Evolutionary conservation across 2,113 vertebrate species (phyloP).

Genomic region (Heterocephalus glaber): DNA sequence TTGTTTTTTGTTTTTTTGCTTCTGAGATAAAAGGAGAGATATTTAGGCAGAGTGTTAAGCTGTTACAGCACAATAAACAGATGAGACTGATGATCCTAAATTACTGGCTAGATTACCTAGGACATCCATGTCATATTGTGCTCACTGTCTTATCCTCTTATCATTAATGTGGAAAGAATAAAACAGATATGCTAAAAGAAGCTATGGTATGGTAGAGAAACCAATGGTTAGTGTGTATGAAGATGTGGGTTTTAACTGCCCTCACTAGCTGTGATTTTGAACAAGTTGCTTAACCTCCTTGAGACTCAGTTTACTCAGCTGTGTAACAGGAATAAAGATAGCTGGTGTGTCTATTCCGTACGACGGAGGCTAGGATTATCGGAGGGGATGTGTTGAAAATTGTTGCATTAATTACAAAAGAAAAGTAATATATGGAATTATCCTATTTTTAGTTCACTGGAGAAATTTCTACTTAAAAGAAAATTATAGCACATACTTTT

Average conservation of each 20-base stretch:
- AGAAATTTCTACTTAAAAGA: background rate
- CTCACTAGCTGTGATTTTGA: background rate
- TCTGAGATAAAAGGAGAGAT: background rate
- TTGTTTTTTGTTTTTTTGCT: background rate
- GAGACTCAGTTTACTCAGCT: background rate
- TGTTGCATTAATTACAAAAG: background rate
- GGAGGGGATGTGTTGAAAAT: background rate
- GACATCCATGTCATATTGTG: background rate
- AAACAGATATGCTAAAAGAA: background rate
- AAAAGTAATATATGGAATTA: background rate
- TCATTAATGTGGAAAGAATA: background rate
- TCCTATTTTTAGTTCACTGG: background rate
- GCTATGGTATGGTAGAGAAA: background rate
- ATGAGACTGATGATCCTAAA: background rate
- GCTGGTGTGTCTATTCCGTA: background rate
- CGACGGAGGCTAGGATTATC: background rate
- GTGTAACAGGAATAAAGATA: background rate
- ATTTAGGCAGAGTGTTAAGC: background rate
- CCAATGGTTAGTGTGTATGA: background rate
- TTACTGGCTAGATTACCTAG: background rate
- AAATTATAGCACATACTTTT: background rate
- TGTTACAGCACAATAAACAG: background rate
- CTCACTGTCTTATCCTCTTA: background rate
- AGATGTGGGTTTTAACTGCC: background rate
- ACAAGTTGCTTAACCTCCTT: background rate